phyloP scores from a whole-genome alignment of 2,888 invertebrate genomes.

The Anodontia alba region DNA sequence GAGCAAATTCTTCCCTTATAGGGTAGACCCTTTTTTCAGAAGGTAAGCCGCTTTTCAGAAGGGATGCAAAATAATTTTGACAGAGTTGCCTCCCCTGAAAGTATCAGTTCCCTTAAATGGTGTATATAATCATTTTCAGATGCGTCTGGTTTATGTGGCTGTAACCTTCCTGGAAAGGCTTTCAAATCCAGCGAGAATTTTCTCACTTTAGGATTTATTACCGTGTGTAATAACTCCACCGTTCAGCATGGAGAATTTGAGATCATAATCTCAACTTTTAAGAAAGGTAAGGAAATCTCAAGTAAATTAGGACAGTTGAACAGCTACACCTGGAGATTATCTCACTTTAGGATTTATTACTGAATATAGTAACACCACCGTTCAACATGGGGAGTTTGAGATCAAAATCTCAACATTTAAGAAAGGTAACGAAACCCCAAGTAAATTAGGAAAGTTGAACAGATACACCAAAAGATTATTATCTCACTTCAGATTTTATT shows the following conservation, averaged over 20 bases:
- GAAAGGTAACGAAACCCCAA: conserved; percentile 11
- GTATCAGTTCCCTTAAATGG: no score
- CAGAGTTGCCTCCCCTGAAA: no score
- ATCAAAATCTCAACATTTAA: conserved; percentile 5
- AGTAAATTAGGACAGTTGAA: no score
- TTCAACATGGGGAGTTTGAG: conserved; percentile 15
- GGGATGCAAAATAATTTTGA: no score
- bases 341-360: background rate
- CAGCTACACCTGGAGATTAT: no score
- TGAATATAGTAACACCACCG: background rate
- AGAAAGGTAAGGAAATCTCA: conserved; percentile 13
- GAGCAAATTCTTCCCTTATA: no score
- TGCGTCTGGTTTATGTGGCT: conserved; percentile 14
- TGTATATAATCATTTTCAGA: no score
- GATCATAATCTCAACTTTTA: conserved; percentile 7
- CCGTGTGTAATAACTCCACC: background rate
- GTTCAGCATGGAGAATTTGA: conserved; percentile 15
- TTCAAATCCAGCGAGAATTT: conserved; percentile 2
- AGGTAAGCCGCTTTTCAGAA: no score
- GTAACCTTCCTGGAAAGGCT: background rate
- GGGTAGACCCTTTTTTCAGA: no score
- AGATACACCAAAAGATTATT: no score
- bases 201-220: background rate
- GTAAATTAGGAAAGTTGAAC: background rate
- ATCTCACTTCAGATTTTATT: background rate